Conservation (phyloP, 2,888 invertebrate species). For the Lasioglossum marginatum region DNA sequence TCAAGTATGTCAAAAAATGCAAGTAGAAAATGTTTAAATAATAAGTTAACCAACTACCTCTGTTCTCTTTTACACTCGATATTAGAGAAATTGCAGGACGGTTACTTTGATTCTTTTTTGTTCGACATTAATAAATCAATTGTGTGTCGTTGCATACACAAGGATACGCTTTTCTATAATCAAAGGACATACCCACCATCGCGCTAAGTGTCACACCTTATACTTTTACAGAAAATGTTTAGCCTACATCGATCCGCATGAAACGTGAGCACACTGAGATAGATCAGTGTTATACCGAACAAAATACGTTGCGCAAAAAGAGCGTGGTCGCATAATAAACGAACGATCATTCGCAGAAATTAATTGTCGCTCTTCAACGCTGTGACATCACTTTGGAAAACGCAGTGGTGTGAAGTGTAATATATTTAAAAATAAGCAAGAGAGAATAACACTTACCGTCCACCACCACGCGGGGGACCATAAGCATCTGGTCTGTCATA, state of each 20-base stretch:
- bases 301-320: constrained; percentile 67
- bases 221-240: constrained; percentile 78
- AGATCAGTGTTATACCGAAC: constrained; percentile 57
- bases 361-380: constrained; percentile 65
- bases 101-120: constrained; percentile 23
- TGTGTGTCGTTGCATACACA: constrained; percentile 38
- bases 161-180: constrained; percentile 46
- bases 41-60: constrained; percentile 57
- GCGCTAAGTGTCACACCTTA: constrained; percentile 82
- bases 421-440: constrained; percentile 27
- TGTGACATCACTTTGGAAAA: constrained; percentile 63
- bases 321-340: constrained; percentile 65
- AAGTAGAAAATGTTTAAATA: neutral
- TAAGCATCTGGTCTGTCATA: constrained; percentile 83
- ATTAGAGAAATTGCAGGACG: constrained; percentile 58
- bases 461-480: constrained; percentile 82
- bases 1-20: neutral
- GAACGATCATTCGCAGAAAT: constrained; percentile 67
- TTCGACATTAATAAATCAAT: constrained; percentile 31
- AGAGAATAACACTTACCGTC: constrained; percentile 80
- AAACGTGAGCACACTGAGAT: constrained; percentile 60
- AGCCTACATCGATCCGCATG: constrained; percentile 68
- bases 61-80: constrained; percentile 73
- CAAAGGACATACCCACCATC: constrained; percentile 41
- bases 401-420: constrained; percentile 63